Percentiles rank a stretch among this genome's conserved stretches.
Evolutionary conservation across 1,140 invertebrate species (phyloP).

Genomic region (Drosophila watanabei): DNA sequence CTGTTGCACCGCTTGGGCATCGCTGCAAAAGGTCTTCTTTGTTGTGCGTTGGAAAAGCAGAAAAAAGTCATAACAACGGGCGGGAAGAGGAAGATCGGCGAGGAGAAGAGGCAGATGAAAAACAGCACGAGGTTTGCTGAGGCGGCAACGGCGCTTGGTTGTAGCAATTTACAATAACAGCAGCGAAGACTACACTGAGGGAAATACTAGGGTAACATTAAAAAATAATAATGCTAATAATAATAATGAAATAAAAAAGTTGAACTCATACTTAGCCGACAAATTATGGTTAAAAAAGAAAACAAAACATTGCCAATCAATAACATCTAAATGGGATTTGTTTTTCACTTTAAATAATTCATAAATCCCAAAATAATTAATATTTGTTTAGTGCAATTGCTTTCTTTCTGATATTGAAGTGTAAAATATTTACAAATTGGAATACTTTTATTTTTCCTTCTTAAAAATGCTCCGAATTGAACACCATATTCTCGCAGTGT

Average conservation of each 20-base stretch:
- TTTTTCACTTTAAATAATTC: too few relatives aligned
- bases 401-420: too few relatives aligned
- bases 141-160: slow-evolving; percentile 72
- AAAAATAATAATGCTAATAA: neutral
- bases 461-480: neutral
- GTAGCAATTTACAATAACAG: slow-evolving; percentile 76
- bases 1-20: slow-evolving; percentile 10
- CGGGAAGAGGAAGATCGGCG: slow-evolving; percentile 20
- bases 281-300: too few relatives aligned
- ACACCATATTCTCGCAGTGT: slow-evolving; percentile 9
- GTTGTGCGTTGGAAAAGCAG: slow-evolving; percentile 64
- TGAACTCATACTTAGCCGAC: too few relatives aligned
- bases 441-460: too few relatives aligned
- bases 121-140: slow-evolving; percentile 77
- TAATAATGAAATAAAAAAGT: neutral
- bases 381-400: too few relatives aligned
- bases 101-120: slow-evolving; percentile 35
- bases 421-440: too few relatives aligned
- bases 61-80: slow-evolving; percentile 53
- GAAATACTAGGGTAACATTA: neutral
- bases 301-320: too few relatives aligned
- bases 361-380: too few relatives aligned
- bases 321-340: too few relatives aligned
- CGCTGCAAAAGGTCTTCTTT: slow-evolving; percentile 78
- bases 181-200: slow-evolving; percentile 32